Percentiles rank a stretch among this genome's conserved stretches.
Evolutionary conservation across 2,797 vertebrate species (phyloP).

Genomic region (Pelobates cultripes): DNA sequence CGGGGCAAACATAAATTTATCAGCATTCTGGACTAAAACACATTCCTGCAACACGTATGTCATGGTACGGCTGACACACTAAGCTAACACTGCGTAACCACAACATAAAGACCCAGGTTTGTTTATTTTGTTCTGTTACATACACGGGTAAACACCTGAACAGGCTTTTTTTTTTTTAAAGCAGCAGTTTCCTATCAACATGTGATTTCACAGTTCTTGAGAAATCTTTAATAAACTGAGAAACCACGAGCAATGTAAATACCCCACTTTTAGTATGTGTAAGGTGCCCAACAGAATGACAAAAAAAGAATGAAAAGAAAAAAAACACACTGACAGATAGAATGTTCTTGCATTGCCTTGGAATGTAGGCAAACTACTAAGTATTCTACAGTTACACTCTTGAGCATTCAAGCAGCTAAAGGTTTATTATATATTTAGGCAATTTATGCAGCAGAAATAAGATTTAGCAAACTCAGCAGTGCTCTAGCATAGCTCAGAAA

Average conservation of each 20-base stretch:
- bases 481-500: slow-evolving; percentile 2
- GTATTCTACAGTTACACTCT: not conserved
- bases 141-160: slow-evolving; percentile 22
- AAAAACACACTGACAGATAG: too few relatives aligned
- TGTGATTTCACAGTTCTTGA: not conserved
- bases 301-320: too few relatives aligned
- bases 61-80: slow-evolving; percentile 19
- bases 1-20: slow-evolving; percentile 5
- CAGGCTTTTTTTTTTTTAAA: not conserved
- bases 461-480: slow-evolving; percentile 1
- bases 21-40: not conserved
- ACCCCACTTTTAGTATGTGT: not conserved
- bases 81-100: slow-evolving; percentile 24
- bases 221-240: too few relatives aligned
- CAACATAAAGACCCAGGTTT: slow-evolving; percentile 28
- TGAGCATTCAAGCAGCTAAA: not conserved
- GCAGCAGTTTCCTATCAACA: not conserved
- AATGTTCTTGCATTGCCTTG: too few relatives aligned
- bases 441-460: not conserved
- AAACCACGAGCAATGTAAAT: too few relatives aligned
- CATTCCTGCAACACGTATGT: slow-evolving; percentile 42
- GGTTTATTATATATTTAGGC: slow-evolving; percentile 5
- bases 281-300: not conserved
- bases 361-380: not conserved
- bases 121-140: slow-evolving; percentile 36